Conservation (phyloP, 2,113 vertebrate species). For the Sylvilagus bachmani region DNA sequence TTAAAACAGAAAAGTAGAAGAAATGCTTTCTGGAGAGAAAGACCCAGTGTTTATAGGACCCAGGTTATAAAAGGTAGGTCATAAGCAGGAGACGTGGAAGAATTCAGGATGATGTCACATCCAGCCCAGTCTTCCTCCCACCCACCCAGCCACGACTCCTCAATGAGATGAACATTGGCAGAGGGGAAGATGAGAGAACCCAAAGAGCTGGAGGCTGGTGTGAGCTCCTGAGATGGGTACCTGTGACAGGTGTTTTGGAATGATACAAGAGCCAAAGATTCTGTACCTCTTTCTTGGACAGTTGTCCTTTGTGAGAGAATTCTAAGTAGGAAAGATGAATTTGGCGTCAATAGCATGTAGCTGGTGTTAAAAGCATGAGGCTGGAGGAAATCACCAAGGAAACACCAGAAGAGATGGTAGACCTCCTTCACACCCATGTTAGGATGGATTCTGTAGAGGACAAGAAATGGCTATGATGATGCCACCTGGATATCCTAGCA, state of each 20-base stretch:
- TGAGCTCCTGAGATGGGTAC: not conserved
- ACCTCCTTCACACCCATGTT: not conserved
- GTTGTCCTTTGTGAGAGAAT: not conserved
- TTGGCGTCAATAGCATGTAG: not conserved
- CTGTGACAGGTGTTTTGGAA: not conserved
- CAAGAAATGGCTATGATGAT: too few relatives aligned
- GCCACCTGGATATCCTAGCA: not conserved
- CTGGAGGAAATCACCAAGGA: not conserved
- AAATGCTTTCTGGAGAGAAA: not conserved
- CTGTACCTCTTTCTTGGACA: not conserved
- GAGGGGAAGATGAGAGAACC: not conserved
- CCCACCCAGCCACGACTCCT: not conserved
- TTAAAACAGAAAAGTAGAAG: not conserved
- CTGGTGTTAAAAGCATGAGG: not conserved
- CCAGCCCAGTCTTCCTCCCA: not conserved
- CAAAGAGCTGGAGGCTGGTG: not conserved
- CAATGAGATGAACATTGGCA: not conserved
- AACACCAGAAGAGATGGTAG: not conserved
- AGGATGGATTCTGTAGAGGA: not conserved
- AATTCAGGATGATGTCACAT: not conserved
- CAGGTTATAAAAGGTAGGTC: not conserved
- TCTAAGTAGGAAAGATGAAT: not conserved
- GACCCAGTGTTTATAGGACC: not conserved
- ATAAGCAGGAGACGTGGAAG: not conserved
- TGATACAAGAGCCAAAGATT: not conserved